Percentiles rank a stretch among this genome's conserved stretches.
Evolutionary conservation across 2,888 invertebrate genomes (phyloP).

Genomic region (Dione juno): DNA sequence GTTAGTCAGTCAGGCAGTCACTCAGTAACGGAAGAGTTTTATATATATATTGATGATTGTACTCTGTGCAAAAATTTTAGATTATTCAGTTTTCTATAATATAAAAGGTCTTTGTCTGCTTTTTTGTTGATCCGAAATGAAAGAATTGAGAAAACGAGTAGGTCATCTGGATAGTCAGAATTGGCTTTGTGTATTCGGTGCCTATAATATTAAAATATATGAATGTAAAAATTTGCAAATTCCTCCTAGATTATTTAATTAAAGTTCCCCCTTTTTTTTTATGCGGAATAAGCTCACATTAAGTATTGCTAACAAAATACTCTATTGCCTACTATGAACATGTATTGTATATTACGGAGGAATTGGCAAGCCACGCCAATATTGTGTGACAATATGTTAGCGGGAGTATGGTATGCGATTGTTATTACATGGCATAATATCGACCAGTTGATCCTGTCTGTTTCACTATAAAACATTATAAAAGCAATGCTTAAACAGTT

Average conservation of each 20-base stretch:
- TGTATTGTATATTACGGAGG: slow-evolving; percentile 45
- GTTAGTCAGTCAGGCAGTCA: no score
- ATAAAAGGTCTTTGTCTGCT: slow-evolving; percentile 11
- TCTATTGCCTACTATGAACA: slow-evolving; percentile 20
- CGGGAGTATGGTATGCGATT: slow-evolving; percentile 59
- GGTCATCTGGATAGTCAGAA: slow-evolving; percentile 13
- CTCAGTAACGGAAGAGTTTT: no score
- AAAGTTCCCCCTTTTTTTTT: no score
- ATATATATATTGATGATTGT: no score
- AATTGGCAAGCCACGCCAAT: slow-evolving; percentile 52
- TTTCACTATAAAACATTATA: neutral
- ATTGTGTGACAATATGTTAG: slow-evolving; percentile 54
- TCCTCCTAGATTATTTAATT: no score
- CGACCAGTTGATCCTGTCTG: slow-evolving; percentile 20
- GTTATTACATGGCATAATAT: slow-evolving; percentile 57
- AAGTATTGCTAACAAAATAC: slow-evolving; percentile 1
- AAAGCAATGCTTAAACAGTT: neutral
- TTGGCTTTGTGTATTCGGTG: slow-evolving; percentile 2
- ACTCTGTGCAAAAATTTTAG: neutral
- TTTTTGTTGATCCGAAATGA: slow-evolving; percentile 14
- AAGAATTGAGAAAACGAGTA: slow-evolving; percentile 12
- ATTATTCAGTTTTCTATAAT: slow-evolving; percentile 4
- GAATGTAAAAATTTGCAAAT: no score
- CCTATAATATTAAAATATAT: neutral
- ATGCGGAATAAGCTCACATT: neutral